A percentile compares a stretch with the other conserved stretches of the same genome.
Conservation (phyloP, 2,888 invertebrate species). For the Drosophila phalerata region DNA sequence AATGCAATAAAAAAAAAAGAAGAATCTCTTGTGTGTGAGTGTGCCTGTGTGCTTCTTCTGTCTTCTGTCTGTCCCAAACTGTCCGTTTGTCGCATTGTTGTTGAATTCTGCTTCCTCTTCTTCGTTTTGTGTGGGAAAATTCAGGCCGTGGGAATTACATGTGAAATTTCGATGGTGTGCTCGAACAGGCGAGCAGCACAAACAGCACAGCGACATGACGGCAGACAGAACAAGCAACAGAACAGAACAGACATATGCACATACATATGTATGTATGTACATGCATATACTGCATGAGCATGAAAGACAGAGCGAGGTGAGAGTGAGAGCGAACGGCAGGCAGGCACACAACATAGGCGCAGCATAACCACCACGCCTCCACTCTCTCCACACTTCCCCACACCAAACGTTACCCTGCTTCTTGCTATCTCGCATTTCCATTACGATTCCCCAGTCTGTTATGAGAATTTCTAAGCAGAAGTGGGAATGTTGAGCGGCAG, state of each 20-base stretch:
- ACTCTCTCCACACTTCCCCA: slow-evolving; percentile 3
- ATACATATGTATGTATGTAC: not conserved
- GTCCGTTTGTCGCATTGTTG: slow-evolving; percentile 67
- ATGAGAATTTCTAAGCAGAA: slow-evolving; percentile 38
- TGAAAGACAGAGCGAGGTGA: slow-evolving; percentile 29
- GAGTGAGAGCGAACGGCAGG: slow-evolving; percentile 12
- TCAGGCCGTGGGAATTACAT: slow-evolving; percentile 86
- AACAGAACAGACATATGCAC: slow-evolving; percentile 36
- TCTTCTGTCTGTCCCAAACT: slow-evolving; percentile 55
- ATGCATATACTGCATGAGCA: slow-evolving; percentile 31
- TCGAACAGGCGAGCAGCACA: slow-evolving; percentile 84
- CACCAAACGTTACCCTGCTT: not conserved
- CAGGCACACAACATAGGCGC: slow-evolving; percentile 40
- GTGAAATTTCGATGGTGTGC: slow-evolving; percentile 86
- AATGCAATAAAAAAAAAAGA: slow-evolving; percentile 63
- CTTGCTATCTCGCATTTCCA: slow-evolving; percentile 19
- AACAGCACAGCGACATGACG: slow-evolving; percentile 36
- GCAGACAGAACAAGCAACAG: slow-evolving; percentile 48
- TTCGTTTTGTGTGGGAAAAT: slow-evolving; percentile 84
- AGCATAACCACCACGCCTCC: slow-evolving; percentile 43
- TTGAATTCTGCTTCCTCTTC: slow-evolving; percentile 74
- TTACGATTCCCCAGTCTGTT: slow-evolving; percentile 29
- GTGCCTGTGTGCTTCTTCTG: slow-evolving; percentile 40
- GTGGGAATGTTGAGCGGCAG: slow-evolving; percentile 23
- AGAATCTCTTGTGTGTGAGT: slow-evolving; percentile 36